Evolutionary conservation across 2,113 vertebrate genomes (phyloP).

Genomic region (Thamnophis sirtalis): DNA sequence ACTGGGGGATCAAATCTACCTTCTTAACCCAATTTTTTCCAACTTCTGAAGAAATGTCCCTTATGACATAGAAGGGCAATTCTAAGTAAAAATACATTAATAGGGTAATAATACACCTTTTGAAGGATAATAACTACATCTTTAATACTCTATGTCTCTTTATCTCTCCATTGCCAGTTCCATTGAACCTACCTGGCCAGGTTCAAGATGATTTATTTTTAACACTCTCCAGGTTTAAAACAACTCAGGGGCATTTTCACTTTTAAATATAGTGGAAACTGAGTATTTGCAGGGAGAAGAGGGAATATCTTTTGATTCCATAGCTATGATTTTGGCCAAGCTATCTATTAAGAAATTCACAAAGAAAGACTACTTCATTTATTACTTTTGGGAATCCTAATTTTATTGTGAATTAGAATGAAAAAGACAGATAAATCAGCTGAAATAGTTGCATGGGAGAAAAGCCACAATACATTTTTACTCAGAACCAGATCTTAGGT

Average conservation of each 20-base stretch:
- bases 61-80: neutral
- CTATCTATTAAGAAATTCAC: neutral
- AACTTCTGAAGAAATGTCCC: neutral
- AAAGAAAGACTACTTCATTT: neutral
- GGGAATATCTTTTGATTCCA: neutral
- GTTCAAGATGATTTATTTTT: neutral
- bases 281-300: neutral
- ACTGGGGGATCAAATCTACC: neutral
- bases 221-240: neutral
- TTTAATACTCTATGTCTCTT: neutral
- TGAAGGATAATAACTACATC: neutral
- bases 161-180: neutral
- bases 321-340: neutral
- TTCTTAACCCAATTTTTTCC: neutral
- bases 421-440: neutral
- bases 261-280: neutral
- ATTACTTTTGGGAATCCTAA: neutral
- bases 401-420: constrained; percentile 1
- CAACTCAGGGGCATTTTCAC: neutral
- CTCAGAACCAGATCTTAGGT: neutral
- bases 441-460: neutral
- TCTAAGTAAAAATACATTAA: neutral
- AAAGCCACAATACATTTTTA: neutral
- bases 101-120: neutral
- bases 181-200: neutral